phyloP scores from a whole-genome alignment of 1,140 invertebrate species.

The Zaprionus inermis region DNA sequence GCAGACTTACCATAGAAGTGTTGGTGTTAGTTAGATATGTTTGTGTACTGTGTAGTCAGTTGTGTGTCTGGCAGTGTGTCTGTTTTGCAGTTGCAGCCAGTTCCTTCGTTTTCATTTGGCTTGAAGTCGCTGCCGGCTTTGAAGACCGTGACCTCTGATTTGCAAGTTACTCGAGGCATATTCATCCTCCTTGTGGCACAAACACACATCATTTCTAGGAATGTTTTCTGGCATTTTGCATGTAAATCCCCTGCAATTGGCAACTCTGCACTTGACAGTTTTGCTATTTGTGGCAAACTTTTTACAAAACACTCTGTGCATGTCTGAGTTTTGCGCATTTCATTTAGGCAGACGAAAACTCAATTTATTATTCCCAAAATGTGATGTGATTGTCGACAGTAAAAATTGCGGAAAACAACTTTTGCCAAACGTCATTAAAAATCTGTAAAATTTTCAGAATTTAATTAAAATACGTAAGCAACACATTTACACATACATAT shows the following conservation, averaged over 20 bases:
- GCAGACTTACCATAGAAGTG: not conserved
- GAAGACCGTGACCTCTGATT: constrained; percentile 66
- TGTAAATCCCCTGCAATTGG: constrained; percentile 19
- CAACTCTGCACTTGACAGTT: constrained; percentile 67
- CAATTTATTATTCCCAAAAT: constrained; percentile 70
- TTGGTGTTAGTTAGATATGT: not conserved
- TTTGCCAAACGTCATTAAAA: not conserved
- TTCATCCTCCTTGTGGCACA: constrained; percentile 27
- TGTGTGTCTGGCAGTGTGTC: not conserved
- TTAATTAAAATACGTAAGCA: not conserved
- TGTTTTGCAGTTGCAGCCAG: constrained; percentile 16
- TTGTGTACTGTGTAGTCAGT: not conserved
- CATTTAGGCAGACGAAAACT: constrained; percentile 62
- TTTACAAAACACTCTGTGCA: constrained; percentile 18
- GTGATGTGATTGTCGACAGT: constrained; percentile 48
- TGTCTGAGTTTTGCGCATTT: constrained; percentile 51
- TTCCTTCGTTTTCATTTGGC: constrained; percentile 56
- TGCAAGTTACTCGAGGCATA: constrained; percentile 26
- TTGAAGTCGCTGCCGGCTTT: constrained; percentile 2
- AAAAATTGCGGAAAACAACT: constrained; percentile 26
- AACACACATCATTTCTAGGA: constrained; percentile 29
- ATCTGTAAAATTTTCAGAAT: not conserved
- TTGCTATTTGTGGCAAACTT: constrained; percentile 35
- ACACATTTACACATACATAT: not conserved
- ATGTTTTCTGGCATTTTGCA: constrained; percentile 28